Conservation (phyloP, 2,888 invertebrate genomes). For the Cacoxenus indagator region DNA sequence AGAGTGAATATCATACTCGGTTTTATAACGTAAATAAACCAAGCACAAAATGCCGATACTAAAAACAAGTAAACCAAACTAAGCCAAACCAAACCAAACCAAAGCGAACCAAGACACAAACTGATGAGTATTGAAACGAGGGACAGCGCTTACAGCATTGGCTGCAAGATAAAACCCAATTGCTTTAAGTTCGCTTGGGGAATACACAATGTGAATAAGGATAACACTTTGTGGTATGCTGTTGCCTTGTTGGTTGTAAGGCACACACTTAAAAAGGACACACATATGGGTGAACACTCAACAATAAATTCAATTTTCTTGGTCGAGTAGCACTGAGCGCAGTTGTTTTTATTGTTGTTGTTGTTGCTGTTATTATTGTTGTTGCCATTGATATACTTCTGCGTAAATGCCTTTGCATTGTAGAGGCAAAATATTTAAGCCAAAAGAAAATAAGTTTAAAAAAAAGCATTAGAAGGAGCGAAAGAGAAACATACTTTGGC, state of each 20-base stretch:
- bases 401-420: constrained; percentile 17
- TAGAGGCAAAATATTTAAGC: constrained; percentile 47
- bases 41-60: neutral
- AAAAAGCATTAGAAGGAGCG: neutral
- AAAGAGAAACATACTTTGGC: constrained; percentile 36
- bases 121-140: neutral
- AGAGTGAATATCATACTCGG: constrained; percentile 41
- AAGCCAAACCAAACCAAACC: too few species aligned
- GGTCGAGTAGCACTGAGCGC: constrained; percentile 18
- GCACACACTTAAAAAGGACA: neutral
- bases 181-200: constrained; percentile 39
- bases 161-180: constrained; percentile 45
- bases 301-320: constrained; percentile 53
- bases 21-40: constrained; percentile 38
- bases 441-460: constrained; percentile 21
- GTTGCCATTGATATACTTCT: neutral
- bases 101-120: too few species aligned
- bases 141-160: constrained; percentile 32
- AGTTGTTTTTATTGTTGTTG: neutral
- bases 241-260: neutral
- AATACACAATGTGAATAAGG: constrained; percentile 23
- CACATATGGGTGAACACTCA: neutral
- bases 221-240: constrained; percentile 33
- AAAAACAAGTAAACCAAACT: neutral
- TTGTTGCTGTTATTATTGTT: neutral